Evolutionary conservation across 2,113 vertebrate species (phyloP), one percentile per base, ranked within the genome.

Genomic region (Paraplagusia blochii): DNA sequence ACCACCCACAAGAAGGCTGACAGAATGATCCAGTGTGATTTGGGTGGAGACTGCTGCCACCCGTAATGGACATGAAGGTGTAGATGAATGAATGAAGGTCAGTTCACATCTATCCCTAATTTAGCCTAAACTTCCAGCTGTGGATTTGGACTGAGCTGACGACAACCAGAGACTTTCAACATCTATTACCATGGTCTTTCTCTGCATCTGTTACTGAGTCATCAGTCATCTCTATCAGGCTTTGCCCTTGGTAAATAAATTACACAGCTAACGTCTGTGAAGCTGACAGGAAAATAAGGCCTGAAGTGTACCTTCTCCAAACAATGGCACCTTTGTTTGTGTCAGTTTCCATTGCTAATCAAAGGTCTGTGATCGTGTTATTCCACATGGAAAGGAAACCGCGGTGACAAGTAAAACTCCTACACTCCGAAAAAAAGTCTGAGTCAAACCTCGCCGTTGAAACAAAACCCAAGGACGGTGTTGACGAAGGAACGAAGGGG

Each of bases 321-420:
- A 73, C 53, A 69, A 55, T 16, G 34, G 47, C 15, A 44, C 50
- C 57, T 68, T 80, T 64, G 58, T 67, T 40, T 53, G 36, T 66
- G 40, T 7, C 12, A 54, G 15, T 43, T 12, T 48, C 40, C 44
- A 16, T 49, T 40, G 52, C 36, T 48, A 55, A 70, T 63, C 54
- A 64, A 65, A 77, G 39, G 16, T 64, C 49, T 54, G 40, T 64
- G 44, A 72, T 53, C 49, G 34, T 51, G 39, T 15, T 35, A 46
- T 46, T 56, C 59, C 70, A 43, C 66, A 53, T 22, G 43, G 22
- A 69, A 75, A 62, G 46, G 16, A 9, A 56, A 55, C 61, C 57
- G 16, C 1, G 14, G 38, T 11, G 35, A 42, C 40, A 50, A 47
- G 17, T 48, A 4, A 43, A 58, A 53, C 11, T 22, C 15, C 36